Base-by-base conservation (phyloP, 2,888 invertebrate genomes). In the Synanthedon tipuliformis region DNA sequence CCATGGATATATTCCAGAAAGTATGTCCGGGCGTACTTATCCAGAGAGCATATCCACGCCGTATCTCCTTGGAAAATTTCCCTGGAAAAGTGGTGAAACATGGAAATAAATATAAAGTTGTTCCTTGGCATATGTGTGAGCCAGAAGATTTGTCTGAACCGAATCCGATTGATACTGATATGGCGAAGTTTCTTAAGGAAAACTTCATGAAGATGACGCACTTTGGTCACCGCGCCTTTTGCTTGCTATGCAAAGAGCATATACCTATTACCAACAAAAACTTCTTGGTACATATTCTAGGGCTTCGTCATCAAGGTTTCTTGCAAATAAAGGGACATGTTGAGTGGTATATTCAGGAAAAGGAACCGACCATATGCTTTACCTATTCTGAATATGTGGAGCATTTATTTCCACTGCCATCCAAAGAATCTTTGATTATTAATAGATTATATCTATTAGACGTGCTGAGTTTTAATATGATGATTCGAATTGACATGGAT, bases 161-260 rank as follows among this genome's bases (percentile, higher is more conserved):
- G 34, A 34, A 10, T 8, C 27, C 8, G 8, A 51, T 52, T 15
- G 75, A 79, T 53, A 55, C 65, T 0, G 65, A 73, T 50, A 52
- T 77, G 8, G 66, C 74, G 1, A 56, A 61, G 41, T 81, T 66
- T 61, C 80, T 78, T 2, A 70, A 59, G 55, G 54, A 60, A 5
- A 61, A 77, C 53, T 65, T 55, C 41, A 77, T 83, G 4, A 78
- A 68, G 59, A 54, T 81, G n/a, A 75, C 73, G 52, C 56, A 61
- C 18, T 73, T 72, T 1, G 80, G 77, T 1, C 64, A 68, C 48
- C 69, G 66, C 53, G 79, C 74, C 0, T 77, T 69, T 54, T 83
- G 82, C 52, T 59, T 54, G 1, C 10, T 81, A 7, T 83, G 82
- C 55, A 64, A 73, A 40, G 61, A 60, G n/a, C 61, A 59, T 15